A percentile compares a stretch with the other conserved stretches of the same genome.
These are phyloP conservation scores for Hydrotaea diabolus DNA, from an alignment of 2,888 invertebrate species.

Conservation along the genomic window DNA sequence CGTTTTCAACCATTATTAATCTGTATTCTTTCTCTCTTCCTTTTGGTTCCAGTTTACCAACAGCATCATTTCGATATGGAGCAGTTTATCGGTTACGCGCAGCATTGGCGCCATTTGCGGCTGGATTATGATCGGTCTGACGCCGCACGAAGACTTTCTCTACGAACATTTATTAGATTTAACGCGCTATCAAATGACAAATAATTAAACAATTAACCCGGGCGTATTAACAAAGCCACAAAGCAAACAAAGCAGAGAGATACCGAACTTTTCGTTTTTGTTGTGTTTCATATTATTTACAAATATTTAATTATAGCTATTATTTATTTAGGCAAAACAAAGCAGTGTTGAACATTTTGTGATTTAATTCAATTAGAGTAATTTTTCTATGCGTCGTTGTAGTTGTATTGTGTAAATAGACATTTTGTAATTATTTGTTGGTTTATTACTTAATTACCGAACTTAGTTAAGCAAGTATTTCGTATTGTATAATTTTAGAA, in stretches of 20 bases:
- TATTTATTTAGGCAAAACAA: conserved; percentile 14
- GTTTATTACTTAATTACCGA: not conserved
- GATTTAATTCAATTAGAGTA: conserved; percentile 11
- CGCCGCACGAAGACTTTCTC: conserved; percentile 82
- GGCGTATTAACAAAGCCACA: conserved; percentile 2
- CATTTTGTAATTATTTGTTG: not conserved
- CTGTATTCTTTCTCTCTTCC: conserved; percentile 13
- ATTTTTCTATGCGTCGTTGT: too few relatives aligned
- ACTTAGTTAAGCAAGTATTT: too few relatives aligned
- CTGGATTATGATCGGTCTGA: conserved; percentile 83
- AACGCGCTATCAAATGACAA: conserved; percentile 80
- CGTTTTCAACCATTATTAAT: not conserved
- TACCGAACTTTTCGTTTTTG: not conserved
- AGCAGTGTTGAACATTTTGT: not conserved
- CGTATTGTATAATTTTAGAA: too few relatives aligned
- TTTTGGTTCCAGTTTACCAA: conserved; percentile 78
- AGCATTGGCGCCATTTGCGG: conserved; percentile 82
- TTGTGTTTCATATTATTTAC: not conserved
- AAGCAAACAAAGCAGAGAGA: conserved; percentile 1
- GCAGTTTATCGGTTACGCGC: conserved; percentile 82
- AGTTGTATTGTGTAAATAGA: not conserved
- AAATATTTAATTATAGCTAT: not conserved
- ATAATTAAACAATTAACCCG: conserved; percentile 75
- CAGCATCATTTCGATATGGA: conserved; percentile 82
- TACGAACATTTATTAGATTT: conserved; percentile 81